Conservation (phyloP, 2,888 invertebrate species). For the Eupithecia vulgata region DNA sequence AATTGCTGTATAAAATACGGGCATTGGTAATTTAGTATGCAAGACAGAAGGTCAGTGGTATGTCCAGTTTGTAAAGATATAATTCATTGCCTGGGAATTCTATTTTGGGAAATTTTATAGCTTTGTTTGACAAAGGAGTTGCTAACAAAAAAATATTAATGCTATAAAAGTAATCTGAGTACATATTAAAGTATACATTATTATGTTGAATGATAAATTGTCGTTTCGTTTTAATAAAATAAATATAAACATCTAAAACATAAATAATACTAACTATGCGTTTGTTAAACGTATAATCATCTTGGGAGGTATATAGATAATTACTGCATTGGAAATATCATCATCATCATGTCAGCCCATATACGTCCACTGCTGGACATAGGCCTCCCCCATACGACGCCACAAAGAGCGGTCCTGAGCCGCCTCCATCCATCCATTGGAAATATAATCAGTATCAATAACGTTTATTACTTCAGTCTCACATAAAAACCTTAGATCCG, state of each 20-base stretch:
- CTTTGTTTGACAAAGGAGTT: not conserved
- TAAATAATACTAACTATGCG: not conserved
- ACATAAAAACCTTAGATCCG: no score
- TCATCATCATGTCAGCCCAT: no score
- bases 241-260: not conserved
- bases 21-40: not conserved
- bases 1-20: not conserved
- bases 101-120: not conserved
- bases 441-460: no score
- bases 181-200: not conserved
- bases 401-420: no score
- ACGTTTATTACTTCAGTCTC: no score
- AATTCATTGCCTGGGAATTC: slow-evolving; percentile 6
- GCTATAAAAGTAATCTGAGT: not conserved
- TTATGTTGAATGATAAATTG: not conserved
- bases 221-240: no score
- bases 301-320: no score
- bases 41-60: slow-evolving; percentile 11
- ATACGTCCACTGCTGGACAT: no score
- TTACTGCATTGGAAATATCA: no score
- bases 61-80: not conserved
- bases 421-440: no score
- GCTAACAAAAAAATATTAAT: no score
- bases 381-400: no score
- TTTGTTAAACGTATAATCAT: not conserved